Evolutionary conservation across 1,140 invertebrate genomes (phyloP).

Genomic region (Euwallacea fornicatus): DNA sequence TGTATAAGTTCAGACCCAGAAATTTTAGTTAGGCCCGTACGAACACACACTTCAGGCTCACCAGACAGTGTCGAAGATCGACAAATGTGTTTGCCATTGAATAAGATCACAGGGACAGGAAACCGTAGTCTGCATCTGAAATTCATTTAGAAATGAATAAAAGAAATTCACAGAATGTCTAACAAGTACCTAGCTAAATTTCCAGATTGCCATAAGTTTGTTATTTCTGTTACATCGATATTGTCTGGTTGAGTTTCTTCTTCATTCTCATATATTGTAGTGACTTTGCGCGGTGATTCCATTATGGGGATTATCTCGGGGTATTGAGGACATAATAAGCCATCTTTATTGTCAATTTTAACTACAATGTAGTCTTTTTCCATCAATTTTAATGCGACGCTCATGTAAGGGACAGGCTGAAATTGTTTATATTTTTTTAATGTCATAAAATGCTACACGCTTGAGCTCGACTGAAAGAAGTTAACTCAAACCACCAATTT

Average conservation of each 20-base stretch:
- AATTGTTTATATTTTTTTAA: too few relatives aligned
- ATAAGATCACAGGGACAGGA: slow-evolving; percentile 70
- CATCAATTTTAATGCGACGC: slow-evolving; percentile 65
- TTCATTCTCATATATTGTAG: slow-evolving; percentile 47
- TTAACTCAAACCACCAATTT: too few relatives aligned
- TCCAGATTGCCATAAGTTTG: slow-evolving; percentile 46
- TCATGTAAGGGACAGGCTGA: slow-evolving; percentile 54
- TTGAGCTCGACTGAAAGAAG: too few relatives aligned
- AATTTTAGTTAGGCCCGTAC: slow-evolving; percentile 57
- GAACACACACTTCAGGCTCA: slow-evolving; percentile 73
- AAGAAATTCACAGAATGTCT: neutral
- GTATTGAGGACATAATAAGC: slow-evolving; percentile 76
- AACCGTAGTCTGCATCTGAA: slow-evolving; percentile 23
- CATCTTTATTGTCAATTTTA: slow-evolving; percentile 66
- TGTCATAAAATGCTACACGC: too few relatives aligned
- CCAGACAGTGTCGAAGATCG: slow-evolving; percentile 70
- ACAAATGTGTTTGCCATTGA: slow-evolving; percentile 73
- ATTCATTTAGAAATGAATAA: slow-evolving; percentile 6
- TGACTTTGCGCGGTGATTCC: slow-evolving; percentile 63
- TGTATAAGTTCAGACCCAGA: slow-evolving; percentile 32
- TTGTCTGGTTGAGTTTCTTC: neutral
- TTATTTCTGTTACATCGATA: neutral
- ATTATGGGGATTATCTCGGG: slow-evolving; percentile 69
- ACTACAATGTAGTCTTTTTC: slow-evolving; percentile 66
- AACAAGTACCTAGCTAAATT: slow-evolving; percentile 56